Evolutionary conservation across 23 tunicate genomes (phyloP).

Genomic region (Corella eumyota): DNA sequence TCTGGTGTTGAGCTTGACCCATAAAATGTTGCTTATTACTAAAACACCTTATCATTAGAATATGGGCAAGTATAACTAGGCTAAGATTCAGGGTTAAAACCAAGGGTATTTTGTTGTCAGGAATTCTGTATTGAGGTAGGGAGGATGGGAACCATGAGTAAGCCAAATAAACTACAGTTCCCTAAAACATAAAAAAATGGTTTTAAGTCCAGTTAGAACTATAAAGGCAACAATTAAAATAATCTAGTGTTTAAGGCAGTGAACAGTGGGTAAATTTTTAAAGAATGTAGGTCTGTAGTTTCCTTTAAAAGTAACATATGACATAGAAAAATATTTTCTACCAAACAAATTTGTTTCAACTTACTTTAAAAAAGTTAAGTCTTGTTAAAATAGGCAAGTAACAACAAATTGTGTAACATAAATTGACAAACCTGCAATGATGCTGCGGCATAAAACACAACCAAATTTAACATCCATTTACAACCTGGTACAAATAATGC

Average conservation of each 20-base stretch:
- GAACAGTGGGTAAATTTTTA: too few relatives aligned
- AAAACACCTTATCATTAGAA: conserved; percentile 18
- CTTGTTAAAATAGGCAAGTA: background rate
- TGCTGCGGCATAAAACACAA: conserved; percentile 35
- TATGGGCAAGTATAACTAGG: conserved; percentile 8
- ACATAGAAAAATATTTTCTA: too few relatives aligned
- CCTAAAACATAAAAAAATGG: conserved; percentile 2
- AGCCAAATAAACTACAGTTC: conserved; percentile 13
- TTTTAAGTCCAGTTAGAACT: background rate
- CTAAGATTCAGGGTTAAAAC: conserved; percentile 7
- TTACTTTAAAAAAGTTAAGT: background rate
- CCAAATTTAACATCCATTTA: conserved; percentile 33
- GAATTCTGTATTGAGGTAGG: conserved; percentile 15
- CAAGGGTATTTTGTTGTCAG: background rate
- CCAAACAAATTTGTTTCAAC: background rate
- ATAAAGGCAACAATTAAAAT: background rate
- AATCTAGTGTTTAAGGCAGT: background rate
- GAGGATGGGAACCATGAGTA: conserved; percentile 35
- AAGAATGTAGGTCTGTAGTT: too few relatives aligned
- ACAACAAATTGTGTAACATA: too few relatives aligned
- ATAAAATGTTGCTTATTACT: too few relatives aligned
- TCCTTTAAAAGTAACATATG: too few relatives aligned
- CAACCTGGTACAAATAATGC: conserved; percentile 10
- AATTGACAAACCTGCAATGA: conserved; percentile 21
- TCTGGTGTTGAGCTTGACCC: too few relatives aligned